A percentile compares a stretch with the other conserved stretches of the same genome.
These are phyloP conservation scores for Hafferia zeledoni DNA, from an alignment of 2,797 vertebrate genomes.

Conservation along the genomic window DNA sequence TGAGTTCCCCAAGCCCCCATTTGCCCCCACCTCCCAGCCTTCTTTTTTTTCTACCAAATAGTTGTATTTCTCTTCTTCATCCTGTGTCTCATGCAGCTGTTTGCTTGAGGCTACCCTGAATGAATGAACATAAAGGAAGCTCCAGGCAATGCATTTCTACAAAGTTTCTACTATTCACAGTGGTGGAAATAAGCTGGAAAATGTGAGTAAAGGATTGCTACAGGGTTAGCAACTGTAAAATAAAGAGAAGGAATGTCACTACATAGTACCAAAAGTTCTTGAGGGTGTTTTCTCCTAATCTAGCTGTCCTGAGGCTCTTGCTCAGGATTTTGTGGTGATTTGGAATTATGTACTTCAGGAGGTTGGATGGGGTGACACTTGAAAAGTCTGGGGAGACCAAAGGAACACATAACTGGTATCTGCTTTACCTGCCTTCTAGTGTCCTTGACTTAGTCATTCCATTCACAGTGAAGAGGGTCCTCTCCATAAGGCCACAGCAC, in stretches of 20 bases:
- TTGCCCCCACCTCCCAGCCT: too few species aligned
- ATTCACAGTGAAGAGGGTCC: not conserved
- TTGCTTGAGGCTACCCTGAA: not conserved
- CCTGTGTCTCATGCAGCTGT: not conserved
- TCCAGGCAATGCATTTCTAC: not conserved
- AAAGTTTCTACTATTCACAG: not conserved
- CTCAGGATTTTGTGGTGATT: not conserved
- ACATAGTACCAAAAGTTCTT: not conserved
- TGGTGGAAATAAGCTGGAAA: not conserved
- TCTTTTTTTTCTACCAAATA: not conserved
- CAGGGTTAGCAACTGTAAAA: not conserved
- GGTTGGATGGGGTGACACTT: not conserved
- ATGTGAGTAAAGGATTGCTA: not conserved
- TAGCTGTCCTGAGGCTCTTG: not conserved
- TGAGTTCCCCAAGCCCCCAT: rapidly evolving
- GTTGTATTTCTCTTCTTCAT: not conserved
- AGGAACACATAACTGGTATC: not conserved
- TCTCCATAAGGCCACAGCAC: not conserved
- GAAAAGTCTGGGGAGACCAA: not conserved
- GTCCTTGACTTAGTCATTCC: not conserved
- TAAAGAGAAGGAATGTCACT: not conserved
- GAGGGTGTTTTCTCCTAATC: not conserved
- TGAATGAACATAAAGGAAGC: not conserved
- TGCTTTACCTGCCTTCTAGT: not conserved
- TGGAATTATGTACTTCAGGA: not conserved